Evolutionary conservation across 2,113 vertebrate genomes (phyloP).

Genomic region (Leucoraja erinaceus): DNA sequence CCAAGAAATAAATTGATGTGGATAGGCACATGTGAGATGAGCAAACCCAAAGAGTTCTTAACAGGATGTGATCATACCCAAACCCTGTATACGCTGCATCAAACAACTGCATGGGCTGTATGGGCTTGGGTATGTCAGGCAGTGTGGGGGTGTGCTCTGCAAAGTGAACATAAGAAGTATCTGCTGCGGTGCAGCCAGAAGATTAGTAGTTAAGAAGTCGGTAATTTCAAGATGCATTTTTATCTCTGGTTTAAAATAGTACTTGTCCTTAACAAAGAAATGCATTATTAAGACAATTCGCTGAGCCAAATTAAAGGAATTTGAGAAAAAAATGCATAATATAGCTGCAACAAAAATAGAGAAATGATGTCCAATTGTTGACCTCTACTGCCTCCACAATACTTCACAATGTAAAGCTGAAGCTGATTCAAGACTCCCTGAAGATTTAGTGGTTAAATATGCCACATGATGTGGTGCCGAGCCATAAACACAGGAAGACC

Average conservation of each 20-base stretch:
- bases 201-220: background rate
- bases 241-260: background rate
- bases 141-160: too few species aligned
- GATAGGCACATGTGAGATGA: background rate
- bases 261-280: background rate
- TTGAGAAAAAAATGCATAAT: background rate
- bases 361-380: background rate
- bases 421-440: background rate
- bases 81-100: background rate
- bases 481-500: slow-evolving; percentile 27
- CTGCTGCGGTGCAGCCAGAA: background rate
- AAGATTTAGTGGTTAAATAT: slow-evolving; percentile 11
- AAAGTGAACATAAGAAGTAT: background rate
- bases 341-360: background rate
- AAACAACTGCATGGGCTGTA: background rate
- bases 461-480: background rate
- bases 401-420: slow-evolving; percentile 7
- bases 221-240: background rate
- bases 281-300: background rate
- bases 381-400: background rate
- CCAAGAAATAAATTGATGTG: background rate
- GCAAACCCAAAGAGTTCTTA: background rate
- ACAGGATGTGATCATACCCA: background rate
- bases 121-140: background rate
- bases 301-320: background rate